Evolutionary conservation across 64 coral and sea anemone genomes (phyloP), one percentile per base, ranked within the genome.

Genomic region (Dendronephthya gigantea): DNA sequence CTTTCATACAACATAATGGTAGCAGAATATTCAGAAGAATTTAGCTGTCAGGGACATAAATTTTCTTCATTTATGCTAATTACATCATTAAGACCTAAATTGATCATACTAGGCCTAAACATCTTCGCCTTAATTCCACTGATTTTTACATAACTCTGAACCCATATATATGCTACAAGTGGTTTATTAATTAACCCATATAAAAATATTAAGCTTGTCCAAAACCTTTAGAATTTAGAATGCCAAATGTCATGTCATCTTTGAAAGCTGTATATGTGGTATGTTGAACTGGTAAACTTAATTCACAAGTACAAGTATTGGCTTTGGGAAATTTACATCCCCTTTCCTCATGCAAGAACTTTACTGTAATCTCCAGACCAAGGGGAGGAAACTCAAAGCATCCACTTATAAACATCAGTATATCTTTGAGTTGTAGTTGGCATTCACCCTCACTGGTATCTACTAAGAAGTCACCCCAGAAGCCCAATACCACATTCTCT

Each of bases 251-350:
- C 69, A 76, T 76, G 35, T 76, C 69, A 76, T 76, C 69, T 76
- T 66, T 76, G 35, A 76, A 76, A 34, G 69, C 2, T 2, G 12
- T 28, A 34, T 31, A 37, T 31, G 23, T 5, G 28, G 69, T 3
- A 30, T 34, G 69, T 3, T 3, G 35, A 76, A 76, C 34, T 76
- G 69, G 69, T 37, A 76, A 27, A 13, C 35, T 31, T 7, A 27
- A 4, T 16, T 76, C 69, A 76, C 69, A 76, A 16, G 69, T 9
- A 76, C 69, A 76, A 76, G 69, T 76, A 16, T 76, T 76, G 12
- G 69, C 69, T 34, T 76, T 76, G 69, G 69, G 69, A 76, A 76
- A 76, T 30, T 37, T 76, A 76, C 69, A 76, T 76, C 6, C 69
- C 31, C 12, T 76, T 34, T 76, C 69, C 69, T 30, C 69, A 76